phyloP scores from a whole-genome alignment of 1,140 invertebrate genomes.

The Anadara kagoshimensis region DNA sequence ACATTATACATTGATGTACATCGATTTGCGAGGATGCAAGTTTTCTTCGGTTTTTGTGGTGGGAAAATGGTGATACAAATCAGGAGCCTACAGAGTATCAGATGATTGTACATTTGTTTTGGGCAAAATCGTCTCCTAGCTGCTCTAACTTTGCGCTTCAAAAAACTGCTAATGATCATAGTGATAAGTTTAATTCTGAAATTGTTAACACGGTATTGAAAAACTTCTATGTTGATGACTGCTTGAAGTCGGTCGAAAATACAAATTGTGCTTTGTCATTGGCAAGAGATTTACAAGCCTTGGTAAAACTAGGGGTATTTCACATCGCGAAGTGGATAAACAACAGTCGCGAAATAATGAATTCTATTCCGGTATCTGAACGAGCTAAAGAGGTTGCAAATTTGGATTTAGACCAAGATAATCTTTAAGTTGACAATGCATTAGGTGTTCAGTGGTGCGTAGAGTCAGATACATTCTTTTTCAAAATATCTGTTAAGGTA shows the following conservation, averaged over 20 bases:
- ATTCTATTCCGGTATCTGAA: slow-evolving; percentile 29
- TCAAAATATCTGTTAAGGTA: too few species aligned
- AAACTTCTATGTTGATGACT: slow-evolving; percentile 31
- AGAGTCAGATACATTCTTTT: slow-evolving; percentile 37
- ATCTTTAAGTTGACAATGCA: slow-evolving; percentile 37
- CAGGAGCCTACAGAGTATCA: slow-evolving; percentile 21
- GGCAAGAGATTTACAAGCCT: slow-evolving; percentile 29
- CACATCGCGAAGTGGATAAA: slow-evolving; percentile 49
- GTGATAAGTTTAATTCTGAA: slow-evolving; percentile 33
- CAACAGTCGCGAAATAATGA: slow-evolving; percentile 48
- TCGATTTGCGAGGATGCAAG: too few species aligned
- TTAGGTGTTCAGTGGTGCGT: slow-evolving; percentile 51
- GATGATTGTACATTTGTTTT: slow-evolving; percentile 40
- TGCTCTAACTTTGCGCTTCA: slow-evolving; percentile 34
- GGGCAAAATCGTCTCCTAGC: slow-evolving; percentile 34
- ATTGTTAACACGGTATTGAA: slow-evolving; percentile 4
- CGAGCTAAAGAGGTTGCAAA: slow-evolving; percentile 21
- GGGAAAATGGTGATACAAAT: slow-evolving; percentile 8
- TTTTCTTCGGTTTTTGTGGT: slow-evolving; percentile 41
- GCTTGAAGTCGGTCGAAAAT: slow-evolving; percentile 37
- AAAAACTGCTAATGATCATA: slow-evolving; percentile 22
- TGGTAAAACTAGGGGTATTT: slow-evolving; percentile 21
- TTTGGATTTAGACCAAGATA: slow-evolving; percentile 42
- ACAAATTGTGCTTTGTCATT: slow-evolving; percentile 12
- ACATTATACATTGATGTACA: not conserved